Evolutionary conservation across 2,113 vertebrate genomes (phyloP).

Genomic region (Phrynocephalus versicolor): DNA sequence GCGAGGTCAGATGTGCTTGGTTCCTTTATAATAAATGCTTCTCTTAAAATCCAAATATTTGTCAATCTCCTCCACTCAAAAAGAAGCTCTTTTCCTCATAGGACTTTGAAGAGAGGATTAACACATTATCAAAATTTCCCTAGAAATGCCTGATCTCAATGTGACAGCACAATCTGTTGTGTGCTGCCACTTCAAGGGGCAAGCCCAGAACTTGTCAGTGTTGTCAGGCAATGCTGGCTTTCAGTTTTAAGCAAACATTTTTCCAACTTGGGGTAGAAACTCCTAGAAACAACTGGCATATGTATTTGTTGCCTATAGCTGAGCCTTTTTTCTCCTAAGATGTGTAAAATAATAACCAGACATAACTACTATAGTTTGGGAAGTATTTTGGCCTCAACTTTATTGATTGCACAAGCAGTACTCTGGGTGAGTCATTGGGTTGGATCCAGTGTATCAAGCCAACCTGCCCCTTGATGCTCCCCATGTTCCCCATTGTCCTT

Average conservation of each 20-base stretch:
- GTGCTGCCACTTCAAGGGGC: background rate
- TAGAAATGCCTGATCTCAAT: background rate
- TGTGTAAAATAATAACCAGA: no score
- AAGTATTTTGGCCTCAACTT: no score
- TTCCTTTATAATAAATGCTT: background rate
- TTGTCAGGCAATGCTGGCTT: background rate
- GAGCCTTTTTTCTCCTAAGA: no score
- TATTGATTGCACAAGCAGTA: no score
- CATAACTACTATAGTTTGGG: no score
- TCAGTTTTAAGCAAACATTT: background rate
- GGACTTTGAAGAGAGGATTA: background rate
- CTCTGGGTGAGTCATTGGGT: no score
- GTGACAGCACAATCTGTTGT: background rate
- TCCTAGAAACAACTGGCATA: background rate
- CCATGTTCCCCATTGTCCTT: no score
- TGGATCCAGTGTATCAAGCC: no score
- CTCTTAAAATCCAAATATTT: background rate
- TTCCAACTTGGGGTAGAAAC: background rate
- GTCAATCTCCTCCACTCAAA: background rate
- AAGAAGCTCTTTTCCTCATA: background rate
- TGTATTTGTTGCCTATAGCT: no score
- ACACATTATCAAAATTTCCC: background rate
- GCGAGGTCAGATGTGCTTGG: no score
- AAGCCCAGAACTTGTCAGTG: background rate
- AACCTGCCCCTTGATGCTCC: no score